Percentiles rank a stretch among this genome's conserved stretches.
Evolutionary conservation across 2,113 vertebrate species (phyloP).

Genomic region (Calidris pugnax): DNA sequence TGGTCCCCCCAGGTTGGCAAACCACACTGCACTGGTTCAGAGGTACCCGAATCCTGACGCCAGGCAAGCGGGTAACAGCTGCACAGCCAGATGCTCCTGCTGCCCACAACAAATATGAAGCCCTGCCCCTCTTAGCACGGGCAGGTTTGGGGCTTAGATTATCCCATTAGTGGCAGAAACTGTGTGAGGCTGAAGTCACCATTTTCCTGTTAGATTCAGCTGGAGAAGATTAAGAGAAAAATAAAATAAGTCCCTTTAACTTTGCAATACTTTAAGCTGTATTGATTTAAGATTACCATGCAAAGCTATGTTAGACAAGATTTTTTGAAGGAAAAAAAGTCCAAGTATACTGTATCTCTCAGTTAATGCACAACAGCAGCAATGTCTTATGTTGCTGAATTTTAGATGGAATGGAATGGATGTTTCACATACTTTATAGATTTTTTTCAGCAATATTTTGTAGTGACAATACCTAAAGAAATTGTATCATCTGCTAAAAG

Average conservation of each 20-base stretch:
- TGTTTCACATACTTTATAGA: not conserved
- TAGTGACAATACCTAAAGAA: not conserved
- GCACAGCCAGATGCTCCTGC: not conserved
- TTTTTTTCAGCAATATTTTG: not conserved
- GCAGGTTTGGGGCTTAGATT: not conserved
- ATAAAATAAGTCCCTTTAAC: not conserved
- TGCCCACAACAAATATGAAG: not conserved
- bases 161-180: not conserved
- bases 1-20: accelerated
- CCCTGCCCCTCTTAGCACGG: accelerated
- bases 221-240: not conserved
- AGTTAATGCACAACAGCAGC: not conserved
- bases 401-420: not conserved
- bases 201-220: not conserved
- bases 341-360: not conserved
- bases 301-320: not conserved
- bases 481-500: not conserved
- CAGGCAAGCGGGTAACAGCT: accelerated
- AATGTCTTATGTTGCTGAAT: not conserved
- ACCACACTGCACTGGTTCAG: accelerated
- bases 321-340: accelerated
- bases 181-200: not conserved
- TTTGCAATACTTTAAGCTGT: not conserved
- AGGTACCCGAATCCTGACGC: accelerated
- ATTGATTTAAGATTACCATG: not conserved